phyloP scores from a whole-genome alignment of 2,888 invertebrate species.

The Tenthredo scrophulariae region DNA sequence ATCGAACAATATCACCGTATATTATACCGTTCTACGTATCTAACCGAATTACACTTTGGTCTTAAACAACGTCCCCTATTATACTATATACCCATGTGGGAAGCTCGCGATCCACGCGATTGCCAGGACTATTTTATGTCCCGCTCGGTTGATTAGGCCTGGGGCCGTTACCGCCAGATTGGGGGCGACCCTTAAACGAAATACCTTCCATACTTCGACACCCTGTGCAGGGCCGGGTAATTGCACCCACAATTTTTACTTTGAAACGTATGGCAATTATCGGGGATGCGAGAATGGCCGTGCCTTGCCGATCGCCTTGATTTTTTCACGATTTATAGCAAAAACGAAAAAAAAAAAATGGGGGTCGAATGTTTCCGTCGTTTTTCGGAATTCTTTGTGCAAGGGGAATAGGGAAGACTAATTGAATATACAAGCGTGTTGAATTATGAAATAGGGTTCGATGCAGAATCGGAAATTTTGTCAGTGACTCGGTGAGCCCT shows the following conservation, averaged over 20 bases:
- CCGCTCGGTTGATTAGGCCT: conserved; percentile 30
- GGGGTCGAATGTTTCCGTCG: not conserved
- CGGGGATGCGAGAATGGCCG: not conserved
- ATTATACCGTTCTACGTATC: not conserved
- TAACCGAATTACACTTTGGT: not conserved
- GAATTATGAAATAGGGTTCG: not conserved
- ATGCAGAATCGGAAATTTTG: not conserved
- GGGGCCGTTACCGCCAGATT: conserved; percentile 38
- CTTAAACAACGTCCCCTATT: not conserved
- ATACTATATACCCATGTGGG: not conserved
- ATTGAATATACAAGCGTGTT: not conserved
- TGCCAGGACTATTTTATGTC: conserved; percentile 30
- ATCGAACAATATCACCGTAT: not conserved
- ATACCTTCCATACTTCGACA: conserved; percentile 13
- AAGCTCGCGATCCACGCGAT: conserved; percentile 23
- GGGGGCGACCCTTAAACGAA: conserved; percentile 35
- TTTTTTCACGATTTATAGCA: not conserved
- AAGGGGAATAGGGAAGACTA: no score
- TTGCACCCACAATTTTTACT: conserved; percentile 22
- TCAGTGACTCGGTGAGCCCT: not conserved
- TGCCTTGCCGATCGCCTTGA: no score
- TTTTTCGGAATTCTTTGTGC: not conserved
- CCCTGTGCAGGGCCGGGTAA: conserved; percentile 1
- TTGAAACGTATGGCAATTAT: conserved; percentile 4
- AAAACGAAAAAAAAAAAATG: not conserved